These are phyloP conservation scores for Perizoma affinitatum DNA, from an alignment of 2,888 invertebrate species.

Conservation along the genomic window DNA sequence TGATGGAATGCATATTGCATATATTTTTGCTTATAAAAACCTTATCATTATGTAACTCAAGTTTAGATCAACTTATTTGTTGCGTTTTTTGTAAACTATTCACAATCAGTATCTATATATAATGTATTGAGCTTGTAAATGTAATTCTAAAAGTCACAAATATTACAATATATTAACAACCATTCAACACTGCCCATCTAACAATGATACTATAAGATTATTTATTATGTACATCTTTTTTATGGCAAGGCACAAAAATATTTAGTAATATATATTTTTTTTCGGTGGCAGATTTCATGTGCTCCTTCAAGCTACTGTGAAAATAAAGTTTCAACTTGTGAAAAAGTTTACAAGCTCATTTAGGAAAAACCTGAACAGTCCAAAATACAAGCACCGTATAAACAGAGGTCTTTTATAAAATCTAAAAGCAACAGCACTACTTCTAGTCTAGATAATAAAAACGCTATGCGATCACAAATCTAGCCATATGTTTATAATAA, in stretches of 20 bases:
- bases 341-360: constrained; percentile 34
- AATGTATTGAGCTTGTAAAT: constrained; percentile 35
- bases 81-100: constrained; percentile 22
- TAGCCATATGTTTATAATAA: constrained; percentile 70
- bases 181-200: constrained; percentile 13
- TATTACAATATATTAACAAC: constrained; percentile 12
- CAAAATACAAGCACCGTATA: constrained; percentile 37
- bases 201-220: constrained; percentile 22
- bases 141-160: constrained; percentile 26
- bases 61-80: constrained; percentile 18
- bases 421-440: constrained; percentile 34
- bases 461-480: constrained; percentile 80
- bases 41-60: constrained; percentile 9
- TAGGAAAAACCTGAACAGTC: constrained; percentile 32
- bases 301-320: constrained; percentile 25
- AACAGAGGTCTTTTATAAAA: constrained; percentile 22
- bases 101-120: constrained; percentile 27
- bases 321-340: constrained; percentile 23
- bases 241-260: constrained; percentile 39
- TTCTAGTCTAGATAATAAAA: constrained; percentile 35
- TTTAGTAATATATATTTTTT: constrained; percentile 19
- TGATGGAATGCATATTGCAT: constrained; percentile 29
- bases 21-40: constrained; percentile 21
- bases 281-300: constrained; percentile 27
- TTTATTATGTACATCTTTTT: constrained; percentile 23